Evolutionary conservation across 2,797 vertebrate species (phyloP), one percentile per base, ranked within the genome.

Genomic region (Adrianichthys oophorus): DNA sequence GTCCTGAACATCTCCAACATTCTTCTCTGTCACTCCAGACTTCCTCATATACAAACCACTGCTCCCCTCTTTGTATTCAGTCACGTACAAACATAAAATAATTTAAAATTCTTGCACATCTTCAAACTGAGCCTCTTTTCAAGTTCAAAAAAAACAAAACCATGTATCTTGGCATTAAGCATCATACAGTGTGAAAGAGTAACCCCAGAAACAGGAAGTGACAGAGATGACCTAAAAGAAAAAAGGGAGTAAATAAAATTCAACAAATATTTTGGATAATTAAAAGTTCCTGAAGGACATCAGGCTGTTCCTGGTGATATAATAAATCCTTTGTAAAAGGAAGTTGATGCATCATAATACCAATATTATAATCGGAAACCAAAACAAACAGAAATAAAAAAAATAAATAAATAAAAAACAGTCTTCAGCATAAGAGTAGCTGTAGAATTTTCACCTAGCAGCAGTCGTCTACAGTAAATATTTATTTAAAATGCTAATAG

Each of bases 401-500:
- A 17, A n/a, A n/a, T n/a, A n/a, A n/a, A n/a, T n/a, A n/a, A n/a
- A n/a, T n/a, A n/a, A 41, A 56, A 12, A 19, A 13, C 0, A 54
- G 37, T 15, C 45, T 59, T 18, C 43, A 18, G 32, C 56, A 48
- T 40, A 16, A 56, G 62, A 53, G 61, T 41, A 26, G 17, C 37
- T 42, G n/a, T 52, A 59, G 52, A 41, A 54, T 72, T 70, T 59
- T 63, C 74, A 82, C 71, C 76, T 71, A 70, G 74, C 68, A 83
- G 78, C 79, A 62, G 70, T 62, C 49, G 65, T 66, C 55, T 58
- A 58, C 65, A 67, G 67, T 59, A 77, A 83, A 82, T 73, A 80
- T 82, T 87, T 83, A 86, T 89, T 87, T 87, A 85, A 91, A 90
- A 88, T 90, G 88, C 90, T 89, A 91, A 90, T 91, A 78, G 85